Evolutionary conservation across 2,888 invertebrate species (phyloP), one percentile per base, ranked within the genome.

Genomic region (Acanthoscelides obtectus): DNA sequence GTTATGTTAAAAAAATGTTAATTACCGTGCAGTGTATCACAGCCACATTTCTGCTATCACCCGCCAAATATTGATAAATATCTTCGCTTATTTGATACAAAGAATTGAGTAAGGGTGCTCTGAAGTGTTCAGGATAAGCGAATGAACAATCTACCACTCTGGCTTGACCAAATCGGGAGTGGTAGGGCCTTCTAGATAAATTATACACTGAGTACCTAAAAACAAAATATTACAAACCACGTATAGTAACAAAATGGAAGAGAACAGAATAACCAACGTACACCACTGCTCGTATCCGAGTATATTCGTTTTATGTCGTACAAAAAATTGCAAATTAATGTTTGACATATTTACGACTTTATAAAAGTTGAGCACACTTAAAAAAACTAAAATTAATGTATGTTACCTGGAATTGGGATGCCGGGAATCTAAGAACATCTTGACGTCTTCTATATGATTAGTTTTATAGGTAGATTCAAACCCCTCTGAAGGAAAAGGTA

Each of bases 401-500:
- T n/a, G n/a, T n/a, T 45, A 45, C 45, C 45, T 45, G 84, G 89
- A 81, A 86, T 92, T 89, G 69, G 92, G 89, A 87, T 93, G 91
- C 82, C 93, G 89, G 45, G 91, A 90, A 79, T 94, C 94, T 22
- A 98, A 87, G 80, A 92, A 94, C 66, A 90, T 89, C 80, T 93
- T 89, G 1, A 98, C 96, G 83, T 97, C 97, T 81, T 98, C 97
- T 75, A 97, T 93, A 83, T 96, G 94, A 85, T 97, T 97, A 19
- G 94, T 94, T 83, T 94, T 93, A 82, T 96, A 95, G 0, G 95
- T 91, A n/a, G 96, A 94, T 84, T 98, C 97, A 69, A 97, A 89
- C 5, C 97, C 96, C 83, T 98, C 98, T 0, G 95, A 96, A 0
- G 98, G 97, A 84, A 93, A 97, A 5, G 98, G 97, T 96, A 98